These are phyloP conservation scores for Malacoraja senta DNA, from an alignment of 2,797 vertebrate species.

Conservation along the genomic window DNA sequence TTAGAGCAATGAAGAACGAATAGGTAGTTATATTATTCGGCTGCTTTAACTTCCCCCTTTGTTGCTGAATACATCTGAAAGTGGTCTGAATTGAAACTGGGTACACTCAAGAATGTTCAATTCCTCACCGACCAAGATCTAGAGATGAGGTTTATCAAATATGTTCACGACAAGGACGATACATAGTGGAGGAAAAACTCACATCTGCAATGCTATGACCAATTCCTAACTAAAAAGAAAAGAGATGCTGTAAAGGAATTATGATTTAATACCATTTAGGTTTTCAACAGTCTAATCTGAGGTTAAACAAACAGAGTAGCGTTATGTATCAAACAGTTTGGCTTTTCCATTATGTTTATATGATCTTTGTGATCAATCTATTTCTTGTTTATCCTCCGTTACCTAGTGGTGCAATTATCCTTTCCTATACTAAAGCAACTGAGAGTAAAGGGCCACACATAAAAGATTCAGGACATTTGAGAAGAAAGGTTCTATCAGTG, in stretches of 20 bases:
- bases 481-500: neutral
- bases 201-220: neutral
- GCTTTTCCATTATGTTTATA: neutral
- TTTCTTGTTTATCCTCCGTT: neutral
- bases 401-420: neutral
- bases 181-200: neutral
- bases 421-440: neutral
- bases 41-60: neutral
- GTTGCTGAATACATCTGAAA: neutral
- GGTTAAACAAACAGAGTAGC: neutral
- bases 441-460: neutral
- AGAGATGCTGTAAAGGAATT: neutral
- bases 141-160: neutral
- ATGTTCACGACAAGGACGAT: neutral
- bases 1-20: neutral
- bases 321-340: neutral
- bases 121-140: neutral
- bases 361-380: neutral
- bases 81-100: neutral
- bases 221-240: neutral
- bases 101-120: neutral
- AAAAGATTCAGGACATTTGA: too few species aligned
- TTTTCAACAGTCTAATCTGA: neutral
- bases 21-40: neutral
- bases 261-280: neutral